A percentile compares a stretch with the other conserved stretches of the same genome.
Conservation (phyloP, 1,140 invertebrate species). For the Drosophila orosa region DNA sequence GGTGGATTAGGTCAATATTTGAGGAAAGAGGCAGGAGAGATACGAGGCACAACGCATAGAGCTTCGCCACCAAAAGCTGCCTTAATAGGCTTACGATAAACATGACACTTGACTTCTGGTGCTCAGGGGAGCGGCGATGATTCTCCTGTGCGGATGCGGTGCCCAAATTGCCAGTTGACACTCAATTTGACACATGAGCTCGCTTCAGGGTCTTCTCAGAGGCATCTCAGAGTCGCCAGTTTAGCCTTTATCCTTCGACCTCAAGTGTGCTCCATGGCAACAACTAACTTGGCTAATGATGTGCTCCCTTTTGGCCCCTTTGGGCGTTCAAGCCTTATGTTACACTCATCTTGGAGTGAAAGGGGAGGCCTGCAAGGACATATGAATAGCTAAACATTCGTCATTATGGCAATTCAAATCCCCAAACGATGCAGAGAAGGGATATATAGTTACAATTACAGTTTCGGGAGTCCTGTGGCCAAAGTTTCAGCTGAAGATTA, state of each 20-base stretch:
- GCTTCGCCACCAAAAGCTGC: constrained; percentile 52
- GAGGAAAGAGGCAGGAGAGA: neutral
- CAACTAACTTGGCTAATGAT: constrained; percentile 75
- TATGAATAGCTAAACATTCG: constrained; percentile 74
- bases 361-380: constrained; percentile 52
- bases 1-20: constrained; percentile 13
- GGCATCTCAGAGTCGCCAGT: constrained; percentile 1
- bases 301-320: constrained; percentile 53
- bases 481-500: constrained; percentile 45
- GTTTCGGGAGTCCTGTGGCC: constrained; percentile 27
- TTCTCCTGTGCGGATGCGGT: constrained; percentile 14
- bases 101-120: constrained; percentile 78
- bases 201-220: constrained; percentile 30
- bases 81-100: constrained; percentile 82
- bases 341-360: constrained; percentile 17
- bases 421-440: neutral
- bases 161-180: constrained; percentile 82
- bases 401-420: constrained; percentile 66
- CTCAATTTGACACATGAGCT: constrained; percentile 82
- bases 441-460: constrained; percentile 58
- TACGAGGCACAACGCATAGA: constrained; percentile 16
- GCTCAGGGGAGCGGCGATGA: neutral
- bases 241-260: constrained; percentile 36
- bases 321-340: constrained; percentile 28
- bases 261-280: constrained; percentile 79